A percentile compares a stretch with the other conserved stretches of the same genome.
Conservation (phyloP, 2,888 invertebrate genomes). For the Corbicula japonica region DNA sequence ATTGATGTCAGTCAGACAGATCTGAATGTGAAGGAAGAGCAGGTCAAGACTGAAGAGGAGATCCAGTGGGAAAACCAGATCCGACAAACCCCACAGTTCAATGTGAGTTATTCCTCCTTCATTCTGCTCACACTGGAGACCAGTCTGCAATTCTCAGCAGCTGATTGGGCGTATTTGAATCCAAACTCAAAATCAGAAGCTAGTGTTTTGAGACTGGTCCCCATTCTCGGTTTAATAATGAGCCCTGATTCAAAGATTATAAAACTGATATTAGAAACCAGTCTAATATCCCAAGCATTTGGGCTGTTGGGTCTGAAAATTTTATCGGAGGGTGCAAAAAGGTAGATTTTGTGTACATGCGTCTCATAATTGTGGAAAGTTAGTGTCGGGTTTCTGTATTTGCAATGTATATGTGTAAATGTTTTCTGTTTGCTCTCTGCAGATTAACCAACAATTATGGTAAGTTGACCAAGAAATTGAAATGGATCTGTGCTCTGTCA, state of each 20-base stretch:
- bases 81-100: conserved; percentile 22
- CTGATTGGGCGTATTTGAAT: not conserved
- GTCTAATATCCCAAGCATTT: no score
- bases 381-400: no score
- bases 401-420: no score
- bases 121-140: not conserved
- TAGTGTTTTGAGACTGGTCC: not conserved
- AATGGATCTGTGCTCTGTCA: no score
- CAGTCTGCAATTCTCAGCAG: not conserved
- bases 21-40: not conserved
- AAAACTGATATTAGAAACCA: not conserved
- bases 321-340: no score
- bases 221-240: not conserved
- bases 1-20: conserved; percentile 1
- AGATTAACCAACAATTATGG: no score
- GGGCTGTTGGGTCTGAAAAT: no score
- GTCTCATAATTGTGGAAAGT: no score
- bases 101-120: conserved; percentile 6
- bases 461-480: no score
- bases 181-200: not conserved
- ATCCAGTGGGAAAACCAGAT: conserved; percentile 32
- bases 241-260: not conserved
- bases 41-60: conserved; percentile 14
- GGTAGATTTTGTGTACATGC: no score
- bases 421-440: no score